Percentiles rank a stretch among this genome's conserved stretches.
phyloP scores from a whole-genome alignment of 35 echinoderm and acorn worm genomes.

The Ophioderma brevispina region DNA sequence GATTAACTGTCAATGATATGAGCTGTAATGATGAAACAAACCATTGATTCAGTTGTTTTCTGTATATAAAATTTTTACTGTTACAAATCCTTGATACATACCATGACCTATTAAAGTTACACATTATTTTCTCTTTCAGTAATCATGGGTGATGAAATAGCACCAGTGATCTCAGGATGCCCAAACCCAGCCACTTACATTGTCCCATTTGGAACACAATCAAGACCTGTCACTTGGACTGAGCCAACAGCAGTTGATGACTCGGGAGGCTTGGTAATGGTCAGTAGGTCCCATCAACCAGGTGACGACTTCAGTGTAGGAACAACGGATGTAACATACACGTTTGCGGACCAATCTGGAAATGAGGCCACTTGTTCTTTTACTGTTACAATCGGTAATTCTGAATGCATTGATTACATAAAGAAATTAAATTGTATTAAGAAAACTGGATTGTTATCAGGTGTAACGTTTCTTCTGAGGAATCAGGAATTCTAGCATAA shows the following conservation, averaged over 20 bases:
- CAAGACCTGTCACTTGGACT: slow-evolving; percentile 33
- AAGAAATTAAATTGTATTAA: no score
- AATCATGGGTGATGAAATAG: not conserved
- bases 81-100: no score
- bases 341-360: slow-evolving; percentile 30
- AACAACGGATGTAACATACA: slow-evolving; percentile 32
- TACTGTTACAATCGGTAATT: not conserved
- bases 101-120: no score
- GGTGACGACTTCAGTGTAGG: slow-evolving; percentile 26
- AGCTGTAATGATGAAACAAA: no score
- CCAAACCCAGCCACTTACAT: not conserved
- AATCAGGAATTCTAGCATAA: no score
- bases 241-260: slow-evolving; percentile 75
- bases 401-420: no score
- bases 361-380: slow-evolving; percentile 36
- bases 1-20: no score
- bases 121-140: not conserved
- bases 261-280: slow-evolving; percentile 29
- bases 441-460: no score
- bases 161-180: not conserved
- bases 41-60: no score
- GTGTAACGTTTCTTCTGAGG: no score
- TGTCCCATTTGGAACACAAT: not conserved
- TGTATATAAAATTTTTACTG: no score
- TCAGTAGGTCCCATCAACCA: not conserved